Evolutionary conservation across 2,797 vertebrate species (phyloP), one percentile per base, ranked within the genome.

Genomic region (Anguilla pacifica): DNA sequence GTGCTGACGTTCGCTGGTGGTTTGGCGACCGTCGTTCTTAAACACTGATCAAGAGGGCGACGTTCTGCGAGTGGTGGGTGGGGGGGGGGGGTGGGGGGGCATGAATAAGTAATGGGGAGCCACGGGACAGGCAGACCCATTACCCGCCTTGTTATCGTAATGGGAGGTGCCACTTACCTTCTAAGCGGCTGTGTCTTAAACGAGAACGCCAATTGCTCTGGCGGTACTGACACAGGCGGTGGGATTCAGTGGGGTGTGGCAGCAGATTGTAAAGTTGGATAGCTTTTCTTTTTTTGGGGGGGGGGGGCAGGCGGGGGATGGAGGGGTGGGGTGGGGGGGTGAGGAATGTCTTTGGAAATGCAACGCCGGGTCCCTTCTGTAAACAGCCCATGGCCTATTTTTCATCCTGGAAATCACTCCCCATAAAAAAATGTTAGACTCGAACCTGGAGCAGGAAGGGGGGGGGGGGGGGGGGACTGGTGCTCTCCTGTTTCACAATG

Each of bases 281-380:
- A 90, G 64, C 5, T 59, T 11, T n/a, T 67, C 11, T 77, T 6
- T 77, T 77, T 77, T 77, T 77, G 90, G 91, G 90, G 92, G 89
- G 86, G 92, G 84, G 19, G 49, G 46, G 17, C 10, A 82, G 67
- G 82, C n/a, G 15, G 49, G 88, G 55, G 88, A 74, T 53, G 81
- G 90, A 89, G 87, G 87, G 87, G 89, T 49, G 55, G 89, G 86
- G 85, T 88, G 53, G 59, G 89, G 90, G 91, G 92, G 93, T 94
- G 94, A 93, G 94, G 94, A 94, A 95, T 94, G 94, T 94, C 94
- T 93, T 93, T 93, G 94, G 94, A 94, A 95, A 95, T 95, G 93
- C 93, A 94, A 57, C 92, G 93, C 92, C 93, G 92, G 93, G 53
- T 84, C 87, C 83, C 67, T 74, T 88, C 64, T 85, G 83, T 77